phyloP scores from a whole-genome alignment of 2,888 invertebrate genomes.

The Temnothorax unifasciatus region DNA sequence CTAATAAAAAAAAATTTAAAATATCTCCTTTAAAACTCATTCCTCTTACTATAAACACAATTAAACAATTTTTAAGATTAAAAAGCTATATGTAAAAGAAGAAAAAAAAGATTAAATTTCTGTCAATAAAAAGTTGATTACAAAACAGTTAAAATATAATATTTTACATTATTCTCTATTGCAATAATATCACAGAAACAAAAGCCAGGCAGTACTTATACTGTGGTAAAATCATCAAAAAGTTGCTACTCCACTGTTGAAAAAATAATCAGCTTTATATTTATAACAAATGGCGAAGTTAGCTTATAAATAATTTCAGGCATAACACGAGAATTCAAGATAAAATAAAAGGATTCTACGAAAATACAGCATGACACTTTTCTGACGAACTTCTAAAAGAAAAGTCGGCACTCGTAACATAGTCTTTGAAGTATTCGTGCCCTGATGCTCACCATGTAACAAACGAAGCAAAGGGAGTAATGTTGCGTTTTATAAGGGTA shows the following conservation, averaged over 20 bases:
- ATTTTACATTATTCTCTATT: conserved; percentile 16
- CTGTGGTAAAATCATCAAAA: background rate
- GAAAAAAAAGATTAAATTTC: background rate
- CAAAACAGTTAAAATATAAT: background rate
- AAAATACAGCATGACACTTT: conserved; percentile 27
- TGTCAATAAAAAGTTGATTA: background rate
- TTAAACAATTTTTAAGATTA: background rate
- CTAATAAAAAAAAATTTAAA: conserved; percentile 6
- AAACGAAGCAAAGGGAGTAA: conserved; percentile 34
- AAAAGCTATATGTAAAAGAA: background rate
- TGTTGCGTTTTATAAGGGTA: conserved; percentile 16
- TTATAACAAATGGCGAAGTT: background rate
- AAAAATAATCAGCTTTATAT: conserved; percentile 22
- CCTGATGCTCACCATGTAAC: conserved; percentile 4
- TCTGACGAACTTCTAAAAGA: background rate
- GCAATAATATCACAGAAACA: background rate
- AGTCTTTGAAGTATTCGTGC: conserved; percentile 28
- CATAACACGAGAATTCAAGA: background rate
- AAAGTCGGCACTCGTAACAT: background rate
- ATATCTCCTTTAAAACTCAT: conserved; percentile 23
- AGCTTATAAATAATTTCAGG: conserved; percentile 22
- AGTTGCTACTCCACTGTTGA: background rate
- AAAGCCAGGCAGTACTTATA: background rate
- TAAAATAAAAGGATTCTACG: background rate
- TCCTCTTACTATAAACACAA: background rate